Base-by-base conservation (phyloP, 2,888 invertebrate genomes). In the Brenthis hecate region DNA sequence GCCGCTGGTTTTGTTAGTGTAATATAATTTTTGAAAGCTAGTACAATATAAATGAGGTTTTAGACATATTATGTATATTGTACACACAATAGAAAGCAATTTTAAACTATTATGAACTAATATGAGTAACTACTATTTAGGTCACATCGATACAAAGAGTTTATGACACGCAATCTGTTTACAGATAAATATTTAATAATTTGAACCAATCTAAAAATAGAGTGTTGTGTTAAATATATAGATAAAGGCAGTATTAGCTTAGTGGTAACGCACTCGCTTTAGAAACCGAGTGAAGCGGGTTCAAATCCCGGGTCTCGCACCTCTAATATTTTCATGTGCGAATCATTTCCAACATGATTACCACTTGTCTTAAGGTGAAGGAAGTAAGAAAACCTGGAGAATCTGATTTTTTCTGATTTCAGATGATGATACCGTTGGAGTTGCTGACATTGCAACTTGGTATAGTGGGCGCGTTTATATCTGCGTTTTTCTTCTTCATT, bases 401-500 rank as follows among this genome's bases (percentile, higher is more conserved):
- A 16, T 6, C 6, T 51, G 4, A 6, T 11, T 0, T 2, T 60
- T n/a, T n/a, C 13, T 48, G 0, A n/a, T 50, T 50, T 1, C 83
- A 91, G 91, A 81, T 82, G 0, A 60, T 92, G n/a, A 56, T 91
- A 0, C 76, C 84, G 0, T 78, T 81, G 6, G 82, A 83, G 32
- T 77, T 78, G 13, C 56, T 88, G 62, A 77, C 81, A 0, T 72
- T 86, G 0, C 82, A 83, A 48, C 74, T 85, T 0, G 89, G 89
- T 0, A 75, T 86, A 1, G 82, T 75, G 0, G 11, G 79, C 0
- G 82, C 82, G 0, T 73, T 82, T 0, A 51, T 87, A 1, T 72
- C 86, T 0, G 72, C 75, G 0, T 85, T 89, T 56, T 23, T 86
- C 11, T 85, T 88, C 75, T 85, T 84, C 75, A 75, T 91, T 5